These are phyloP conservation scores for Protosalanx chinensis DNA, from an alignment of 2,797 vertebrate species.

Conservation along the genomic window DNA sequence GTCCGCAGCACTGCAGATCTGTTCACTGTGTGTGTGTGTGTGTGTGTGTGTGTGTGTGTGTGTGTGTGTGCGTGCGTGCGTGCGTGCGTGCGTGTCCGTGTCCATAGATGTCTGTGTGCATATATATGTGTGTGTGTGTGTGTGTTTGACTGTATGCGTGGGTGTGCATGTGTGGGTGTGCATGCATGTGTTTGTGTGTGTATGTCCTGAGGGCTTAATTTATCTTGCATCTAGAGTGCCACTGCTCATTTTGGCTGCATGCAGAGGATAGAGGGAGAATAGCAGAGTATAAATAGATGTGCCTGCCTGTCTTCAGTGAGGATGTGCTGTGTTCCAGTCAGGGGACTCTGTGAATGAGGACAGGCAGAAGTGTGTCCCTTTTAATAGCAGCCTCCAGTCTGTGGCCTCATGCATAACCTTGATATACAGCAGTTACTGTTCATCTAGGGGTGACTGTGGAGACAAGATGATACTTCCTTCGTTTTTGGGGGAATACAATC, in stretches of 20 bases:
- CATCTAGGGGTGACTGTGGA: not conserved
- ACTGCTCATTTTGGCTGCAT: constrained; percentile 11
- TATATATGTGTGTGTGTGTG: too few species aligned
- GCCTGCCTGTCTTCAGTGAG: constrained; percentile 11
- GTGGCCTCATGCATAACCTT: constrained; percentile 24
- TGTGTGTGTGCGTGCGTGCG: too few species aligned
- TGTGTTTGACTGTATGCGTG: too few species aligned
- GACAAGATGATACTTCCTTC: not conserved
- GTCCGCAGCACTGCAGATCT: constrained; percentile 17
- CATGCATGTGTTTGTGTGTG: too few species aligned
- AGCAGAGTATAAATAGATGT: constrained; percentile 1
- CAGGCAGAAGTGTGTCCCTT: constrained; percentile 39
- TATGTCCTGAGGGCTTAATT: constrained; percentile 13
- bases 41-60: too few species aligned
- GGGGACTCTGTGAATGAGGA: constrained; percentile 31
- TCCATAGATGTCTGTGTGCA: too few species aligned
- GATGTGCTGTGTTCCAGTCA: constrained; percentile 15
- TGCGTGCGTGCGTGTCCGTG: too few species aligned
- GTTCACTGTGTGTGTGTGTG: constrained; percentile 7
- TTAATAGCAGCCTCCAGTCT: constrained; percentile 18
- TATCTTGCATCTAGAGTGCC: constrained; percentile 10
- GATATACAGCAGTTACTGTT: constrained; percentile 7
- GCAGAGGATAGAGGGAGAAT: not conserved
- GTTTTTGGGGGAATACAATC: not conserved
- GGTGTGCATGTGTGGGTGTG: not conserved